Percentiles rank a stretch among this genome's conserved stretches.
These are phyloP conservation scores for Hermaeophaga mercurialis DNA, from an alignment of 2,888 invertebrate genomes.

Conservation along the genomic window DNA sequence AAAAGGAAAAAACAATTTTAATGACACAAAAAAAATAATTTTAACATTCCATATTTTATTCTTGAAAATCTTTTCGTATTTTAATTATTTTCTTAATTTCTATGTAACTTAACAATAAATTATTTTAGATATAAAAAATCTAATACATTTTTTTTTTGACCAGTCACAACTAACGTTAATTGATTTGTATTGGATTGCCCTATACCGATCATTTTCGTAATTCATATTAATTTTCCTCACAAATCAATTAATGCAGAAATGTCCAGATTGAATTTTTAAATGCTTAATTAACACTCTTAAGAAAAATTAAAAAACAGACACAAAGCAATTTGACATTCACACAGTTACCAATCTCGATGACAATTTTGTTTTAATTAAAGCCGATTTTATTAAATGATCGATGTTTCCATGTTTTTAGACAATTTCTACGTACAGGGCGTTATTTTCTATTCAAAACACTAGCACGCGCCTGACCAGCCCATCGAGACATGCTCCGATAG, in stretches of 20 bases:
- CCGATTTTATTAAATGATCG: slow-evolving; percentile 7
- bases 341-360: slow-evolving; percentile 13
- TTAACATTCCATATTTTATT: no score
- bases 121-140: slow-evolving; percentile 3
- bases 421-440: not conserved
- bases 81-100: no score
- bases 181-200: no score
- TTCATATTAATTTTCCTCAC: not conserved
- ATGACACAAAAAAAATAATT: not conserved
- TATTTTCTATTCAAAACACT: slow-evolving; percentile 7
- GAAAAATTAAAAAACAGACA: slow-evolving; percentile 10
- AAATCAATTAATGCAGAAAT: slow-evolving; percentile 4
- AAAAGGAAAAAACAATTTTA: slow-evolving; percentile 11
- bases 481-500: slow-evolving; percentile 17
- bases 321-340: slow-evolving; percentile 15
- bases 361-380: not conserved
- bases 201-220: no score
- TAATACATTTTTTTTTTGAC: not conserved
- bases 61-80: no score
- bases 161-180: slow-evolving; percentile 1
- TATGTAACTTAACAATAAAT: no score
- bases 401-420: slow-evolving; percentile 15
- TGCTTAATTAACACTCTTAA: slow-evolving; percentile 18
- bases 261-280: no score
- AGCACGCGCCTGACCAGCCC: slow-evolving; percentile 21